Conservation (phyloP, 2,113 vertebrate species). For the Boleophthalmus pectinirostris region DNA sequence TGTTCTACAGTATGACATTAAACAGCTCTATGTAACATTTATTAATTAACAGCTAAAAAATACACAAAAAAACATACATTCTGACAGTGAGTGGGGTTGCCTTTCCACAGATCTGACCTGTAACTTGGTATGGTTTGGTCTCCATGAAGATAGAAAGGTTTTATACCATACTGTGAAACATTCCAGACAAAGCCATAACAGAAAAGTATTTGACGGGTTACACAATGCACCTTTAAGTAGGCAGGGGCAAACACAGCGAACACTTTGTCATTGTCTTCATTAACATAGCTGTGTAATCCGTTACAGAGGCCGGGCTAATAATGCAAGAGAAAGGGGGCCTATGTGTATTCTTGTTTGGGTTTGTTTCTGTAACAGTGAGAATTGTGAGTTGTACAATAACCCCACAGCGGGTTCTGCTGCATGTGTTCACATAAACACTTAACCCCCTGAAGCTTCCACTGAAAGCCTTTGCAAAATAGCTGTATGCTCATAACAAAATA, state of each 20-base stretch:
- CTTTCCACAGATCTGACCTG: too few species aligned
- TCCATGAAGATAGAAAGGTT: too few species aligned
- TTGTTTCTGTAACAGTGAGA: slow-evolving; percentile 37
- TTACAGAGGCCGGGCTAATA: slow-evolving; percentile 14
- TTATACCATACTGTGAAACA: too few species aligned
- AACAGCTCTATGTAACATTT: too few species aligned
- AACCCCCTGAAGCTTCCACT: slow-evolving; percentile 53
- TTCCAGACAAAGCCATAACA: too few species aligned
- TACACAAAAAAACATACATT: too few species aligned
- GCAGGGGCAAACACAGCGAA: background rate
- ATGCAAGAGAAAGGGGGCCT: slow-evolving; percentile 15
- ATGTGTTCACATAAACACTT: slow-evolving; percentile 67
- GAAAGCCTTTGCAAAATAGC: slow-evolving; percentile 38
- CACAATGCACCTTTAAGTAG: too few species aligned
- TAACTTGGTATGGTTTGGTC: too few species aligned
- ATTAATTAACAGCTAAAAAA: too few species aligned
- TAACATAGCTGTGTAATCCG: background rate
- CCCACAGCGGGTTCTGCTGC: slow-evolving; percentile 55
- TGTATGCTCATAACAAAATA: slow-evolving; percentile 23
- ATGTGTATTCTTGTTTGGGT: slow-evolving; percentile 6
- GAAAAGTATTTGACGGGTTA: too few species aligned
- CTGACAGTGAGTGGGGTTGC: too few species aligned
- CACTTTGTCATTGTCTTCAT: background rate
- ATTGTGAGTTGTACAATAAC: slow-evolving; percentile 40
- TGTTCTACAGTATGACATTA: too few species aligned